Conservation (phyloP, 1,140 invertebrate genomes). For the Drosophila ogumai region DNA sequence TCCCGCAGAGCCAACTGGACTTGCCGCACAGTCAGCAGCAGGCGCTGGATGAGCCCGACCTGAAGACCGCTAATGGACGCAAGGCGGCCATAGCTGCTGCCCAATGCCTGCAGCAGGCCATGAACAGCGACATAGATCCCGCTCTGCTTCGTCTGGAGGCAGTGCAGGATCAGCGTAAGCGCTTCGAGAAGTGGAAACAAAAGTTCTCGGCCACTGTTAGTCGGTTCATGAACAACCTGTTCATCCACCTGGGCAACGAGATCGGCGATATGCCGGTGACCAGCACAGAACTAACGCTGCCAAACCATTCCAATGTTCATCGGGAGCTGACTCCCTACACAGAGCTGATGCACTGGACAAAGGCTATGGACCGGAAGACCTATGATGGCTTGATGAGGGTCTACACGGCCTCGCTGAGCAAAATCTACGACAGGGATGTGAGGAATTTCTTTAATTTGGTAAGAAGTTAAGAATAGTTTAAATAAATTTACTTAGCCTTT, state of each 20-base stretch:
- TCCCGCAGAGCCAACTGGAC: slow-evolving; percentile 89
- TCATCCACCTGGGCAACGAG: slow-evolving; percentile 93
- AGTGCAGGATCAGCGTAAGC: slow-evolving; percentile 94
- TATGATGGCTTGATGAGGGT: slow-evolving; percentile 92
- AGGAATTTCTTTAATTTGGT: slow-evolving; percentile 91
- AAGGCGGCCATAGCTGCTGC: slow-evolving; percentile 92
- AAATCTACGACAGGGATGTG: slow-evolving; percentile 94
- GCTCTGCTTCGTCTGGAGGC: slow-evolving; percentile 90
- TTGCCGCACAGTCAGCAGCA: slow-evolving; percentile 89
- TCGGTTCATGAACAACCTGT: slow-evolving; percentile 96
- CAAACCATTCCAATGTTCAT: slow-evolving; percentile 92
- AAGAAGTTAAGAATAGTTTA: background rate
- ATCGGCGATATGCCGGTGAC: slow-evolving; percentile 84
- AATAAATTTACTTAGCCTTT: background rate
- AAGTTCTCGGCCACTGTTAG: slow-evolving; percentile 93
- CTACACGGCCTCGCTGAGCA: slow-evolving; percentile 91
- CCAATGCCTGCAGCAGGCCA: slow-evolving; percentile 91
- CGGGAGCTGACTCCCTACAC: slow-evolving; percentile 93
- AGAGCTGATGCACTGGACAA: slow-evolving; percentile 95
- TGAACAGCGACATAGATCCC: slow-evolving; percentile 89
- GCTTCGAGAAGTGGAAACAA: slow-evolving; percentile 93
- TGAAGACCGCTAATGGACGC: slow-evolving; percentile 90
- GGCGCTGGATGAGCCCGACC: slow-evolving; percentile 90
- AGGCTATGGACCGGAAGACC: slow-evolving; percentile 92
- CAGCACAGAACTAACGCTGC: slow-evolving; percentile 88